phyloP scores from a whole-genome alignment of 2,888 invertebrate species.

The Yponomeuta plumbellus region DNA sequence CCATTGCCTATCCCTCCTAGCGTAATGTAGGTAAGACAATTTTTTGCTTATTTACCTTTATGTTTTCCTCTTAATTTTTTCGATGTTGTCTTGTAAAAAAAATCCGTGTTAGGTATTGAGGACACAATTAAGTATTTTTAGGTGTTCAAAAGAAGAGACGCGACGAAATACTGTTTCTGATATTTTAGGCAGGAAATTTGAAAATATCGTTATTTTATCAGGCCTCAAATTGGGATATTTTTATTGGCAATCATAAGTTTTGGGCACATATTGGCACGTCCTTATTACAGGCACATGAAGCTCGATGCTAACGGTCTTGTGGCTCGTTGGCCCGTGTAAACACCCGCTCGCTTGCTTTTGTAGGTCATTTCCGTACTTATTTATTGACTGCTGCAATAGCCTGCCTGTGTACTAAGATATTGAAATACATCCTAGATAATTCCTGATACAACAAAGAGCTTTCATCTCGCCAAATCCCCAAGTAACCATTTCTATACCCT shows the following conservation, averaged over 20 bases:
- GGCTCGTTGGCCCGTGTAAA: constrained; percentile 6
- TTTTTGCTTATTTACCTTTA: too few species aligned
- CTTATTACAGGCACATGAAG: constrained; percentile 14
- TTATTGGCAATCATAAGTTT: constrained; percentile 4
- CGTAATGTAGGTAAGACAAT: too few species aligned
- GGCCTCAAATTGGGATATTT: neutral
- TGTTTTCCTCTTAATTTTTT: too few species aligned
- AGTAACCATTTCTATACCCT: neutral
- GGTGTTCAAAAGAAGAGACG: too few species aligned
- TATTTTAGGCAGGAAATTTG: neutral
- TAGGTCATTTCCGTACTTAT: constrained; percentile 12
- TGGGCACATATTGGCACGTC: constrained; percentile 10
- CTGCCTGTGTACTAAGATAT: constrained; percentile 7
- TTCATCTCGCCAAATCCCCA: neutral
- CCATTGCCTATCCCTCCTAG: too few species aligned
- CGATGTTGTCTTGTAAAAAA: too few species aligned
- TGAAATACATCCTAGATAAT: neutral
- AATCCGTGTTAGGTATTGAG: too few species aligned
- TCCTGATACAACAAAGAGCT: neutral
- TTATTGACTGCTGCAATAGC: constrained; percentile 7
- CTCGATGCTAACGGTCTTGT: constrained; percentile 10
- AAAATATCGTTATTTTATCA: neutral
- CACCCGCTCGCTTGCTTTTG: constrained; percentile 8
- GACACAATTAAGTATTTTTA: too few species aligned
- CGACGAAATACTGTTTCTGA: neutral